These are phyloP conservation scores for Cacoxenus indagator DNA, from an alignment of 2,888 invertebrate species.

Conservation along the genomic window DNA sequence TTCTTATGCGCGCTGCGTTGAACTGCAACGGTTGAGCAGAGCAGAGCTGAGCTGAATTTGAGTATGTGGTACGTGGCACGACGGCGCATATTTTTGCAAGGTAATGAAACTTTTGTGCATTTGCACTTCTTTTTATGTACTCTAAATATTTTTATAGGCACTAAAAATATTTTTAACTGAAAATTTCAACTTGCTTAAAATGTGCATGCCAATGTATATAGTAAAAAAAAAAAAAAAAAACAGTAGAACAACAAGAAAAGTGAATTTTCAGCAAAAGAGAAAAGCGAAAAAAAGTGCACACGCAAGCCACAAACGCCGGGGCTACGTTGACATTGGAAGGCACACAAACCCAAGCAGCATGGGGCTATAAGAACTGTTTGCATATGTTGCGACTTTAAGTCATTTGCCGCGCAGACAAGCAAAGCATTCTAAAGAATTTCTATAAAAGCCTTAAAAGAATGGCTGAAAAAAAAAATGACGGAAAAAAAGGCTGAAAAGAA, in stretches of 20 bases:
- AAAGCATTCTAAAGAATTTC: constrained; percentile 39
- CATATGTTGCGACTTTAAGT: not conserved
- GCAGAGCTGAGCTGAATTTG: not conserved
- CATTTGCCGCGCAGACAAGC: constrained; percentile 16
- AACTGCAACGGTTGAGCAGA: not conserved
- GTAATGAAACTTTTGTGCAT: constrained; percentile 5
- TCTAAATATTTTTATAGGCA: not conserved
- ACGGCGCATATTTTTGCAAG: constrained; percentile 11
- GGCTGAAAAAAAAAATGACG: constrained; percentile 26
- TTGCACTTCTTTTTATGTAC: not conserved
- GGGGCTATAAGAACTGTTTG: constrained; percentile 22
- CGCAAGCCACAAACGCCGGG: not conserved
- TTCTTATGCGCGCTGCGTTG: constrained; percentile 4
- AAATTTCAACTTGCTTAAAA: not conserved
- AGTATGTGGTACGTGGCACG: not conserved
- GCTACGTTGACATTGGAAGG: constrained; percentile 36
- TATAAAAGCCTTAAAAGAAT: not conserved
- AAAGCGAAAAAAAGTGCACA: not conserved
- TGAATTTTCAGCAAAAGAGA: not conserved
- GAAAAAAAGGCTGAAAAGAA: constrained; percentile 3
- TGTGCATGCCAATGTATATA: no score
- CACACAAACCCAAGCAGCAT: constrained; percentile 38
- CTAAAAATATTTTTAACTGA: not conserved
- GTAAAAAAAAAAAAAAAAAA: not conserved
- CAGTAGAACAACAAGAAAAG: not conserved